Evolutionary conservation across 2,113 vertebrate genomes (phyloP).

Genomic region (Salvator merianae): DNA sequence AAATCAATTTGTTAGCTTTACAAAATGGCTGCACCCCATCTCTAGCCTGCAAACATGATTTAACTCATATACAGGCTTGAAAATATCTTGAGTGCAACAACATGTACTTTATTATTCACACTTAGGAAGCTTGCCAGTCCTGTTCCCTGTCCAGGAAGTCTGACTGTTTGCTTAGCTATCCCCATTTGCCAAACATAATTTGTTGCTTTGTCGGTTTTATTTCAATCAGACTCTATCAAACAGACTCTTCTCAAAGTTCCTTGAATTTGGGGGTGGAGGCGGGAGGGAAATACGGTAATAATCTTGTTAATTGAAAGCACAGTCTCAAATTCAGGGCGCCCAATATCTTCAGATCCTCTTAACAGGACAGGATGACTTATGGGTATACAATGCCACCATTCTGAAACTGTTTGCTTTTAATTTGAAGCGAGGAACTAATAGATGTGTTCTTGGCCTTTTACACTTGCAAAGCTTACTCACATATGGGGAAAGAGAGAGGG

Average conservation of each 20-base stretch:
- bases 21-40: conserved; percentile 48
- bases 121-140: conserved; percentile 71
- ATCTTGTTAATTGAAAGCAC: conserved; percentile 47
- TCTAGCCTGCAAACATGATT: conserved; percentile 54
- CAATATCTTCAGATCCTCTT: neutral
- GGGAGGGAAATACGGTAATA: conserved; percentile 34
- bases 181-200: conserved; percentile 77
- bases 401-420: neutral
- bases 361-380: neutral
- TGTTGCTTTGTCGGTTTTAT: conserved; percentile 76
- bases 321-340: conserved; percentile 7
- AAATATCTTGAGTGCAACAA: conserved; percentile 62
- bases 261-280: conserved; percentile 58
- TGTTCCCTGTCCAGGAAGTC: conserved; percentile 78
- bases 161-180: conserved; percentile 76
- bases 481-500: neutral
- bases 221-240: conserved; percentile 74
- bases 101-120: conserved; percentile 71
- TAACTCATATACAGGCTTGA: conserved; percentile 46
- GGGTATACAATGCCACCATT: conserved; percentile 7
- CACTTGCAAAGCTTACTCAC: neutral
- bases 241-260: conserved; percentile 60
- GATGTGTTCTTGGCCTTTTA: neutral
- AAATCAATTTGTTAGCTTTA: conserved; percentile 22
- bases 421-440: conserved; percentile 15